phyloP scores from a whole-genome alignment of 92 coral and sea anemone species.

The Bergia sp. region DNA sequence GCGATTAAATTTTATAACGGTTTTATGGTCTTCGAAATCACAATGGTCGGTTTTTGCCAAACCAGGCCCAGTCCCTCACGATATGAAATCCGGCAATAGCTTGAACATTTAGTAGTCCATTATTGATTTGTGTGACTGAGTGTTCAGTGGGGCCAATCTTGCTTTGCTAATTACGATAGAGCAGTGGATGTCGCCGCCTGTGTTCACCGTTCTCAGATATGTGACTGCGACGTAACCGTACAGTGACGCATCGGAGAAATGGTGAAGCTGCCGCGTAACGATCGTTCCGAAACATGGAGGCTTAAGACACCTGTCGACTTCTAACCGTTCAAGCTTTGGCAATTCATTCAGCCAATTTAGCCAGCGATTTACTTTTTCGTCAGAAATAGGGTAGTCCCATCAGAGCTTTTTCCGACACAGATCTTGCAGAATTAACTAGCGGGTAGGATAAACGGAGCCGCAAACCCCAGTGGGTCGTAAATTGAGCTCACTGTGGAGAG shows the following conservation, averaged over 20 bases:
- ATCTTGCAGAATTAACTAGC: conserved; percentile 35
- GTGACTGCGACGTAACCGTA: conserved; percentile 43
- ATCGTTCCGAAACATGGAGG: conserved; percentile 26
- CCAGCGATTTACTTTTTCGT: neutral
- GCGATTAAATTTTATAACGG: too few species aligned
- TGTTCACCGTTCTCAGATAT: conserved; percentile 46
- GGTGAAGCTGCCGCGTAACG: conserved; percentile 1
- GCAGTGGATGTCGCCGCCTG: conserved; percentile 44
- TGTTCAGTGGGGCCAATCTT: conserved; percentile 45
- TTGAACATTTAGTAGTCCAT: too few species aligned
- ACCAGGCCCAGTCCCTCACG: too few species aligned
- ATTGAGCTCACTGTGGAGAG: conserved; percentile 42
- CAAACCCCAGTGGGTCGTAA: conserved; percentile 55
- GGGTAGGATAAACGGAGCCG: conserved; percentile 35
- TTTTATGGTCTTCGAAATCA: too few species aligned
- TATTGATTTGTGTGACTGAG: too few species aligned
- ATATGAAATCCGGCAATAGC: too few species aligned
- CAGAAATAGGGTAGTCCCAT: conserved; percentile 47
- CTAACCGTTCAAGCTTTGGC: conserved; percentile 1
- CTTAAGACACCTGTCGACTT: conserved; percentile 38
- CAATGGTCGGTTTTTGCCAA: too few species aligned
- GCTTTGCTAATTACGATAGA: conserved; percentile 40
- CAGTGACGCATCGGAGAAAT: conserved; percentile 43
- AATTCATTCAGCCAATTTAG: conserved; percentile 6
- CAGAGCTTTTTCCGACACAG: conserved; percentile 24